Base-by-base conservation (phyloP, 1,140 invertebrate genomes). In the Ganaspis sp. region DNA sequence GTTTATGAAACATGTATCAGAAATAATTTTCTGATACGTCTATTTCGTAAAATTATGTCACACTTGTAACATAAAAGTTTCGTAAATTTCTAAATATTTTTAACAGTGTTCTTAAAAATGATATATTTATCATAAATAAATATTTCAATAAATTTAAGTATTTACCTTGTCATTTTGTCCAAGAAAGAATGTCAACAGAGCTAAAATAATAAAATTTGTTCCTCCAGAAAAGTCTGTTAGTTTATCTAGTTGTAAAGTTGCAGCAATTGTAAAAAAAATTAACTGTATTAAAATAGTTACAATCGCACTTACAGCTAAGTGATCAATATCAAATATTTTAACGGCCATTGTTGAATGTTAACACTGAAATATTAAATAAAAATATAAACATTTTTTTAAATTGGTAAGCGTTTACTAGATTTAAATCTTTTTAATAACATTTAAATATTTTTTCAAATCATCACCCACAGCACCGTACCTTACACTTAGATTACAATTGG, bases 181-280 rank as follows among this genome's bases (percentile, higher is more conserved):
- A 9, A 98, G 92, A 83, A 95, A 95, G 90, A 98, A 97, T 5
- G 97, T 97, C 5, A 98, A 90, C 70, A 98, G 87, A 12, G 97
- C 96, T 73, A 98, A 92, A 49, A 97, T 95, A 76, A 98, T 96
- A 88, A 98, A 98, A 91, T 98, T 98, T 58, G 95, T 95, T 73
- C 97, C 97, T 8, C 97, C 96, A 74, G 97, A 97, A 92, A 98
- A 97, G 90, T 98, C 97, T 0, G 96, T 97, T 15, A 98, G 90
- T 92, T 97, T 98, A 86, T 98, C 97, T 92, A 96, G 94, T 90
- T 97, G 95, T 83, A 96, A 96, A 49, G 94, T 93, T 9, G 96
- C 96, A 34, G 96, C 96, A 75, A 98, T 94, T 17, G 94, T 92
- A 88, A 98, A 98, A 91, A 98, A 98, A 45, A 96, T 93, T 53